Base-by-base conservation (phyloP, 2,113 vertebrate genomes). In the Pimephales promelas region DNA sequence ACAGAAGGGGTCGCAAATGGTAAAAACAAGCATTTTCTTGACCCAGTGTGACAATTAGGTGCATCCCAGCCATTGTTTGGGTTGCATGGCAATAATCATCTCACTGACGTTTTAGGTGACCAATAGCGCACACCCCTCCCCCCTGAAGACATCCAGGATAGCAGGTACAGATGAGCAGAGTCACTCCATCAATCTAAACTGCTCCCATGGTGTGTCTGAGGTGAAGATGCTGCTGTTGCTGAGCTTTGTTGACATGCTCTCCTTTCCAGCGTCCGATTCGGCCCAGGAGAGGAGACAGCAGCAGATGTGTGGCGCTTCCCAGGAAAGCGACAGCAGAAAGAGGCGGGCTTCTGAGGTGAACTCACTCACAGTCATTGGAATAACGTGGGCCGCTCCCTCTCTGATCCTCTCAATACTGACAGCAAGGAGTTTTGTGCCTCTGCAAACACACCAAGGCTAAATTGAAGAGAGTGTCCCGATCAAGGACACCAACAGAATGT, bases 201-300 rank as follows among this genome's bases (percentile, higher is more conserved):
- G 47, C 28, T 81, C 79, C 79, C 47, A 40, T 81, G 64, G 71
- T 81, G 43, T 40, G 62, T 70, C 31, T 14, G 26, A 66, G 45
- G 31, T 70, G 79, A 81, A 81, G 28, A 81, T 54, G 49, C 79
- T 14, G 79, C 64, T 45, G 59, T 47, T 31, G 24, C 59, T 64
- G 59, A 64, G 43, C 26, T 26, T 13, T 70, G 62, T 28, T 70
- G 83, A 66, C 78, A 26, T 52, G 28, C 43, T 56, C 10, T 79
- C 24, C 22, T 66, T 59, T 57, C 34, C 78, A 68, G 77, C 20
- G 28, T 74, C 75, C 95, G 95, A 89, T 89, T 73, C 86, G 1
- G 90, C 91, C 84, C 84, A 89, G 70, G 96, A 95, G 90, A 94
- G 95, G 79, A 96, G 94, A 77, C 79, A 88, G 31, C 92, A 84